Evolutionary conservation across 2,888 invertebrate species (phyloP), one percentile per base, ranked within the genome.

Genomic region (Mythimna lalbum): DNA sequence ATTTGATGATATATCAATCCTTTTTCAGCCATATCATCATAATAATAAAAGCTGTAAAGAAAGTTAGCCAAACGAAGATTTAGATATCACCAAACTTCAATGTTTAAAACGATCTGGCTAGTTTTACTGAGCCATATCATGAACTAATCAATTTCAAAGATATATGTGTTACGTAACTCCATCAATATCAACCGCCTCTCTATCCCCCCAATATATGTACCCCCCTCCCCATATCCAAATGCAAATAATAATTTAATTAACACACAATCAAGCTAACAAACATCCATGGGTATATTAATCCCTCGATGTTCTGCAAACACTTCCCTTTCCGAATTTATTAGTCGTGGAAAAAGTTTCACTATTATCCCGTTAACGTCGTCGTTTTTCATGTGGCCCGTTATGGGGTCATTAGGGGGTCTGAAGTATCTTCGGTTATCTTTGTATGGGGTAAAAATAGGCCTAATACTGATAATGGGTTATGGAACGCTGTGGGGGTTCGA

Each of bases 311-410:
- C 36, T 12, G 23, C 50, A 69, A 59, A 65, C n/a, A 47, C 47
- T 23, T 31, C 49, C 17, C 63, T 49, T 64, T 21, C 50, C 61
- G 70, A 83, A 87, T 85, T 81, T 85, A 83, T 81, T 78, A 59
- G 67, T 12, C 52, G 64, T 27, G 10, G 49, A 81, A 49, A 57
- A 84, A 88, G 69, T 87, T 87, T 78, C 62, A 64, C 81, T 81
- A 86, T 86, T 83, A 86, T 81, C 73, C 69, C 73, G 66, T 83
- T 86, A 85, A 80, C 78, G 84, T 59, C 27, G 64, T 73, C 83
- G 72, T 88, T 84, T 86, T 81, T 88, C 86, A 87, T 87, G 70
- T 31, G 59, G 73, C 57, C 36, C 71, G 63, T 84, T 84, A 85
- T 69, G 73, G 75, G 68, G 72, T 74, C 82, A 81, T 85, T 86